Percentiles rank a stretch among this genome's conserved stretches.
Conservation (phyloP, 2,113 vertebrate species). For the Upupa epops region DNA sequence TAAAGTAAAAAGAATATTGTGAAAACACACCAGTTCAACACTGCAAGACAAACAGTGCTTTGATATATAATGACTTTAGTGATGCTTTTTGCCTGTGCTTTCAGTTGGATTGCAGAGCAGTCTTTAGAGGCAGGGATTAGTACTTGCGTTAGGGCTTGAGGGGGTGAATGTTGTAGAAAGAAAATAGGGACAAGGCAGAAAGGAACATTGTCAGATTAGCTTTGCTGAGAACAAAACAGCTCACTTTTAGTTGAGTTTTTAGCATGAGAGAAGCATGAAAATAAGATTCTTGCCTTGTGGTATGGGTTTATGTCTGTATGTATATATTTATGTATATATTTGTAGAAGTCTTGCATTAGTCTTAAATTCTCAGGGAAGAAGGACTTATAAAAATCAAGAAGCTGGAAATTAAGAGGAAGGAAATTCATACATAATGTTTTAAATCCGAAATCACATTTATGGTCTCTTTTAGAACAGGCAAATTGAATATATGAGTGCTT, state of each 20-base stretch:
- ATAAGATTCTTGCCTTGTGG: not conserved
- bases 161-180: not conserved
- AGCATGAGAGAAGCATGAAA: not conserved
- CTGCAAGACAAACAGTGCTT: not conserved
- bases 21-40: not conserved
- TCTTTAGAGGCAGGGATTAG: not conserved
- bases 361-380: not conserved
- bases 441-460: slow-evolving; percentile 24
- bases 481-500: not conserved
- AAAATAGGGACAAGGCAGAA: not conserved
- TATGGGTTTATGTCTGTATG: accelerated
- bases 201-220: not conserved
- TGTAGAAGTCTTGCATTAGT: not conserved
- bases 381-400: not conserved
- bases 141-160: not conserved
- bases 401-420: not conserved
- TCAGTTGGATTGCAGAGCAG: not conserved
- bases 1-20: not conserved
- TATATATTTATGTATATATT: not conserved
- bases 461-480: not conserved
- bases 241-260: not conserved
- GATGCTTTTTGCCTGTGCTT: not conserved
- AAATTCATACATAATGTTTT: not conserved
- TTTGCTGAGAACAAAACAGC: not conserved
- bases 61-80: not conserved